Conservation (phyloP, 2,888 invertebrate species). For the Thereva nobilitata region DNA sequence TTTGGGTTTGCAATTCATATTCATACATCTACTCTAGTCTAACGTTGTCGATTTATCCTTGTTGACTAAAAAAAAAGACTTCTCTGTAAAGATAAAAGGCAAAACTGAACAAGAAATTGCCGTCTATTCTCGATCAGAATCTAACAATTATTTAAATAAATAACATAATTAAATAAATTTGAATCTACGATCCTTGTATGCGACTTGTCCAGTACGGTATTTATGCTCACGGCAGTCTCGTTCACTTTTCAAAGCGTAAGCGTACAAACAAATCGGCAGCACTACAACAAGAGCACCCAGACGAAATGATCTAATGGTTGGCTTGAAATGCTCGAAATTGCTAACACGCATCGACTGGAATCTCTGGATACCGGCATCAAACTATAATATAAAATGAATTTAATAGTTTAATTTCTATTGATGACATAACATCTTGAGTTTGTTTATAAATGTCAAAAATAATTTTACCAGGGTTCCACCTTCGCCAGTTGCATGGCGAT, state of each 20-base stretch:
- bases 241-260: constrained; percentile 61
- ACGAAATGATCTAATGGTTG: constrained; percentile 64
- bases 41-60: no score
- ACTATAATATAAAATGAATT: constrained; percentile 63
- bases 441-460: neutral
- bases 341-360: constrained; percentile 73
- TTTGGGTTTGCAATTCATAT: no score
- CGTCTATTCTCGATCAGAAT: neutral
- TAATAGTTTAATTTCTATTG: constrained; percentile 37
- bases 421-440: constrained; percentile 53
- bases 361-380: constrained; percentile 77
- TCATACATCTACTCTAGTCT: no score
- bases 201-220: constrained; percentile 72
- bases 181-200: constrained; percentile 73
- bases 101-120: neutral
- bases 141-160: constrained; percentile 10
- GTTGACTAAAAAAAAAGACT: no score
- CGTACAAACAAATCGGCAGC: constrained; percentile 63
- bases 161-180: constrained; percentile 66
- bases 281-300: constrained; percentile 61
- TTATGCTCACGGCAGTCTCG: constrained; percentile 63
- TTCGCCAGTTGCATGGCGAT: constrained; percentile 67
- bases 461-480: constrained; percentile 71
- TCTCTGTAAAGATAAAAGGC: no score
- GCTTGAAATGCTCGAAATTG: constrained; percentile 68